Base-by-base conservation (phyloP, 2,888 invertebrate species). In the Gortyna flavago region DNA sequence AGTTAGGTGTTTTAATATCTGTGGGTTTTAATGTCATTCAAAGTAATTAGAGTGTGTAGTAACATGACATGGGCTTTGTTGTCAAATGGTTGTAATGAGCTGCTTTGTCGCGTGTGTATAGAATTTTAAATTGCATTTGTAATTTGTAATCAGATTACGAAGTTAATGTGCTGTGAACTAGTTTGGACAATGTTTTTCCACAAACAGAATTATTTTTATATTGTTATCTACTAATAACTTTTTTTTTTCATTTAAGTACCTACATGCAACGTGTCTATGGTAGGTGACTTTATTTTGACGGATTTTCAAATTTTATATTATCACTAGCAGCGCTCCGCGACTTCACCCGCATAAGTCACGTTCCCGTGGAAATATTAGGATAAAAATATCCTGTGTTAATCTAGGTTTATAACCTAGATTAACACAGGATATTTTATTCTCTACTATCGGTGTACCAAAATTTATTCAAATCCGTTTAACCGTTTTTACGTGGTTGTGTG, bases 1-100 rank as follows among this genome's bases (percentile, higher is more conserved):
- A 32, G 73, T 66, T 66, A 57, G 62, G 35, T 44, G 51, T 70
- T 82, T 70, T 61, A 62, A 62, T 73, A 79, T 75, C 75, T 71
- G 48, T 57, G 67, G 59, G 44, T 61, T 72, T 75, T 79, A 69
- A 83, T 79, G 74, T 84, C 70, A 51, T 71, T 82, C 32, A 70
- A 44, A 35, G 61, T 75, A 78, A 87, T 82, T 81, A 65, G 82
- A 41, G 67, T 75, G 18, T 25, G 21, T 44, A 29, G 38, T 41
- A 51, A 32, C 61, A 70, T 71, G n/a, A 51, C 8, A 72, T 35
- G 29, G 29, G 32, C 41, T 66, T 79, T 85, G 67, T 76, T 79
- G 54, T 77, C 32, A 54, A 79, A 59, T 59, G 29, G 70, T 41
- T 38, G 48, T 76, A 82, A 54, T 68, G 61, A 11, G 32, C 13